phyloP scores from a whole-genome alignment of 2,888 invertebrate genomes.

The Hermodice carunculata region DNA sequence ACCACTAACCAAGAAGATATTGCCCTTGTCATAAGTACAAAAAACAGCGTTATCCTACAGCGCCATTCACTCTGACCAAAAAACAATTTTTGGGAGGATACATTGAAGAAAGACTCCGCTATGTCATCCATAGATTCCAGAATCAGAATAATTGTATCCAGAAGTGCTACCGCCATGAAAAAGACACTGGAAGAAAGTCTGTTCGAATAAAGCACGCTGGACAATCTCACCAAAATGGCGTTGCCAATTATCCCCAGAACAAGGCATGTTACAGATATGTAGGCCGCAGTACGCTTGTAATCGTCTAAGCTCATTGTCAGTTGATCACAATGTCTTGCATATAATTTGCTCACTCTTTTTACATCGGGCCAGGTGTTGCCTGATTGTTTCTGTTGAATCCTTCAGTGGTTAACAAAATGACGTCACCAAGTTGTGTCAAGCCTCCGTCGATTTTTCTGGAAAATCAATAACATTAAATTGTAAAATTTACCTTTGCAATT shows the following conservation, averaged over 20 bases:
- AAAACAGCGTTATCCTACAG: conserved; percentile 28
- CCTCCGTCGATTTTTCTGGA: no score
- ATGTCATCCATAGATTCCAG: conserved; percentile 30
- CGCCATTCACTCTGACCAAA: conserved; percentile 30
- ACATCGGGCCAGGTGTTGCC: no score
- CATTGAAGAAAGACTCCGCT: conserved; percentile 7
- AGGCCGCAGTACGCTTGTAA: conserved; percentile 5
- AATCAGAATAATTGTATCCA: conserved; percentile 26
- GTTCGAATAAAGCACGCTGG: conserved; percentile 5
- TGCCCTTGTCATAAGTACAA: conserved; percentile 10
- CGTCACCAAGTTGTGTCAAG: no score
- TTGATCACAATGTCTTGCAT: no score
- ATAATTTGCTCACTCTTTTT: no score
- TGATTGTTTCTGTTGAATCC: no score
- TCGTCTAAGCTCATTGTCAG: no score
- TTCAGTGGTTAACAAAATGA: no score
- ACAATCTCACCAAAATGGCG: conserved; percentile 4
- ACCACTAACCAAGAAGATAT: conserved; percentile 35
- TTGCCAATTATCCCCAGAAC: conserved; percentile 16
- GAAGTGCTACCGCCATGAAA: conserved; percentile 20
- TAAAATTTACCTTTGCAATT: no score
- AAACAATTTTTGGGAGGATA: conserved; percentile 10
- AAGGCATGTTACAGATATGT: background rate
- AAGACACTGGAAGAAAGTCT: conserved; percentile 18
- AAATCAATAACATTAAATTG: no score